Evolutionary conservation across 1,140 invertebrate genomes (phyloP).

Genomic region (Prorops nasuta): DNA sequence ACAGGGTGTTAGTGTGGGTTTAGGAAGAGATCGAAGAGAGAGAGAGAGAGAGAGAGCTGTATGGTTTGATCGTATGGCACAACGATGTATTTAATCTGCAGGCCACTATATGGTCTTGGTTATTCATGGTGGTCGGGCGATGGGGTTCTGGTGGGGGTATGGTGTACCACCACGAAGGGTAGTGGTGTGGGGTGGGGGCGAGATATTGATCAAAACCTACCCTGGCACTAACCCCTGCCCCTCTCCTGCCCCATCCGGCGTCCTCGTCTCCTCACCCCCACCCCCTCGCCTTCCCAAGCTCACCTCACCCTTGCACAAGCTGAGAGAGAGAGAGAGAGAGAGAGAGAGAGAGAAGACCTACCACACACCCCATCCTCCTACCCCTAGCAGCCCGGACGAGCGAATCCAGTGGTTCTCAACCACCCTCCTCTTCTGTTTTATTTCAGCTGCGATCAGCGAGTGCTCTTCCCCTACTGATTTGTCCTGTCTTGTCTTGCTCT

Average conservation of each 20-base stretch:
- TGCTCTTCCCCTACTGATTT: too few species aligned
- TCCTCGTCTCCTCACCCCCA: conserved; percentile 14
- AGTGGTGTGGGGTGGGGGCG: conserved; percentile 45
- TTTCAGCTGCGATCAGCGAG: too few species aligned
- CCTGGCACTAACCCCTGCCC: conserved; percentile 50
- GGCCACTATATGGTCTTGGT: conserved; percentile 48
- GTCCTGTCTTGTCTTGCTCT: too few species aligned
- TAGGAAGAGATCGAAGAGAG: background rate
- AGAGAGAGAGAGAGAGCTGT: conserved; percentile 1
- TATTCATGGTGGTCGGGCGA: conserved; percentile 53
- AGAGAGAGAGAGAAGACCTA: too few species aligned
- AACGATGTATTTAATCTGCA: conserved; percentile 48
- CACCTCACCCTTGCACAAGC: conserved; percentile 14
- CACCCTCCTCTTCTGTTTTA: too few species aligned
- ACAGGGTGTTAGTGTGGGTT: conserved; percentile 4
- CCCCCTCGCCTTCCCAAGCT: conserved; percentile 17
- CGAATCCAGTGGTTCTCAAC: conserved; percentile 28
- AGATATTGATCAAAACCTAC: conserved; percentile 59
- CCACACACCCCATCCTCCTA: conserved; percentile 26
- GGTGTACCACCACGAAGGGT: conserved; percentile 47
- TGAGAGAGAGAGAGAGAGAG: too few species aligned
- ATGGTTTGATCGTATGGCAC: conserved; percentile 37
- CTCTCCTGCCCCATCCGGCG: conserved; percentile 14
- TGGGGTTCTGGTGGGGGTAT: conserved; percentile 42
- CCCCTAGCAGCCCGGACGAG: conserved; percentile 23